Evolutionary conservation across 2,888 invertebrate species (phyloP), one percentile per base, ranked within the genome.

Genomic region (Malacosoma neustria): DNA sequence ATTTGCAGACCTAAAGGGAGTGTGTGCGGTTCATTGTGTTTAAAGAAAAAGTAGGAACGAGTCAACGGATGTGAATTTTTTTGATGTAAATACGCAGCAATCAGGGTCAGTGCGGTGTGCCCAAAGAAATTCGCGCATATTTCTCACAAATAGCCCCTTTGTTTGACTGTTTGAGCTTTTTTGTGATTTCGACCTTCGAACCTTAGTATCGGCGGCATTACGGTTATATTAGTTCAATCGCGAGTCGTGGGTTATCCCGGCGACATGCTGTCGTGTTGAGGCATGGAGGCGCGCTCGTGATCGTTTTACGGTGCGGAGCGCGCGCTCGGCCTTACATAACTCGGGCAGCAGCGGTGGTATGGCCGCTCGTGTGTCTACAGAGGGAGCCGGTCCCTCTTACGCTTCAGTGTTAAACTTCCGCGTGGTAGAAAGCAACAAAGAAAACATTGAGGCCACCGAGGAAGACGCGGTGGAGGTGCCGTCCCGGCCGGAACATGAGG

Each of bases 401-500:
- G 92, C 92, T 54, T 91, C 91, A 50, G 90, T 92, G 63, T 87
- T 91, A 64, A 90, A 90, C 84, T 88, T 90, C 62, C 84, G 81
- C 64, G 84, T 77, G 40, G 72, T 81, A 52, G 88, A 88, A 38
- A 87, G 87, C 56, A 89, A 90, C 48, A 90, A 90, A 51, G 89
- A 89, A 61, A 90, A 90, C 64, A 89, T 86, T 52, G 80, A 84
- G 60, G 68, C 74, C 38, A 60, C 72, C 14, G 67, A 70, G 44
- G 67, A 71, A 36, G 72, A 74, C 54, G 76, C 54, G 66, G 63
- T 45, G 72, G 80, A 71, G 46, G 71, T 60, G 43, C 67, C 71
- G 41, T 71, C 71, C 31, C 63, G 70, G 45, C 61, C 57, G 40
- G 69, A 74, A 39, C 76, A 72, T 30, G 76, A 81, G 57, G 77